These are phyloP conservation scores for Sturnira hondurensis DNA, from an alignment of 2,113 vertebrate genomes.

Conservation along the genomic window DNA sequence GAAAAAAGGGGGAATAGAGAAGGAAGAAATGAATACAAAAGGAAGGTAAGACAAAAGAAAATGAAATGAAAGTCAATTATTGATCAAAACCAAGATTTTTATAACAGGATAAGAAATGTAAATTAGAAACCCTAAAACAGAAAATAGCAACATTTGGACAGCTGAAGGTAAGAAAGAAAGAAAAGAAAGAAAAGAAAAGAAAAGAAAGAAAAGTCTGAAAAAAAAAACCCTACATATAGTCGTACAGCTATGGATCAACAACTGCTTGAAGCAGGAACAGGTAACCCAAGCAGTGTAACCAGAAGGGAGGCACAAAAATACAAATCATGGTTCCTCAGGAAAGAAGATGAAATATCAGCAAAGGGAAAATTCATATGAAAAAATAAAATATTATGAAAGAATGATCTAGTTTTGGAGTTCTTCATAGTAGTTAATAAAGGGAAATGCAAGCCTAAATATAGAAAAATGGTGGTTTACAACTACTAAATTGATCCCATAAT, in stretches of 20 bases:
- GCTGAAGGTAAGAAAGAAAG: neutral
- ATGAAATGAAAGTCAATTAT: neutral
- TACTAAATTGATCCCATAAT: neutral
- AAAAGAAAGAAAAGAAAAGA: neutral
- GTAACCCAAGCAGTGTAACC: neutral
- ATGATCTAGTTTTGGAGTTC: neutral
- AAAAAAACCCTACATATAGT: neutral
- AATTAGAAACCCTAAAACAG: neutral
- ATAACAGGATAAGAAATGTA: neutral
- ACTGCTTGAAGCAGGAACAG: neutral
- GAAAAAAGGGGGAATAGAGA: neutral
- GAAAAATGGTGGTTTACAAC: neutral
- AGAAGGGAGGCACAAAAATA: neutral
- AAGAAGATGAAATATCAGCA: neutral
- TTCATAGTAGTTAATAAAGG: neutral
- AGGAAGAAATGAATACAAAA: neutral
- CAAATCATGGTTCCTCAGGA: neutral
- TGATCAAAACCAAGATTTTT: neutral
- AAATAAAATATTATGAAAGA: neutral
- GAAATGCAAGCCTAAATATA: neutral
- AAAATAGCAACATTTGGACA: neutral
- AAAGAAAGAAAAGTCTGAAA: neutral
- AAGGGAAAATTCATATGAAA: neutral
- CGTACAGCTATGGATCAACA: neutral
- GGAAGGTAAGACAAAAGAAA: neutral